phyloP scores from a whole-genome alignment of 2,888 invertebrate species.

The Stenchaetothrips biformis region DNA sequence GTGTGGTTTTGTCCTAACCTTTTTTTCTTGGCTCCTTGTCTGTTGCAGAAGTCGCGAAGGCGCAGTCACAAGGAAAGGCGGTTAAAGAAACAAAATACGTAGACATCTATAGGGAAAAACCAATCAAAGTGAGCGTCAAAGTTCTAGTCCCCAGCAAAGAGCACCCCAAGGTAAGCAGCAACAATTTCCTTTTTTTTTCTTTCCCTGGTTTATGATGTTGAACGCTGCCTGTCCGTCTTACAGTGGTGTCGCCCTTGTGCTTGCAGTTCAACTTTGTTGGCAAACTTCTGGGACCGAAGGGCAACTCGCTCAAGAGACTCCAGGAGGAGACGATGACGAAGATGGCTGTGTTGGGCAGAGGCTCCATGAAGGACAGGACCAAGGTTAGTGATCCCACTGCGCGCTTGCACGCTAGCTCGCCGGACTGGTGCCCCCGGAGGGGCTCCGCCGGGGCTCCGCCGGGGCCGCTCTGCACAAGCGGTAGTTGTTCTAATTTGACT shows the following conservation, averaged over 20 bases:
- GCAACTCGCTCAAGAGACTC: conserved; percentile 83
- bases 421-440: too few species aligned
- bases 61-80: conserved; percentile 42
- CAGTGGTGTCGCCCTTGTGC: conserved; percentile 1
- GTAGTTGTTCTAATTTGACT: too few species aligned
- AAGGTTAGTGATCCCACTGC: conserved; percentile 55
- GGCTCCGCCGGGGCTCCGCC: too few species aligned
- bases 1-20: too few species aligned
- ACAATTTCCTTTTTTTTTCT: conserved; percentile 1
- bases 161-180: conserved; percentile 54
- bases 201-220: too few species aligned
- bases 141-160: conserved; percentile 67
- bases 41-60: conserved; percentile 10
- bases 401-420: too few species aligned
- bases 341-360: conserved; percentile 89
- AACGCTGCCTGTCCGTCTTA: too few species aligned
- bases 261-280: conserved; percentile 93
- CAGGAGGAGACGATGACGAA: conserved; percentile 95
- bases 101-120: conserved; percentile 71
- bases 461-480: too few species aligned
- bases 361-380: conserved; percentile 89
- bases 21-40: neutral
- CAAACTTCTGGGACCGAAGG: conserved; percentile 88
- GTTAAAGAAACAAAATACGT: conserved; percentile 66
- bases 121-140: conserved; percentile 66